These are phyloP conservation scores for Narcine bancroftii DNA, from an alignment of 2,113 vertebrate species.

Conservation along the genomic window DNA sequence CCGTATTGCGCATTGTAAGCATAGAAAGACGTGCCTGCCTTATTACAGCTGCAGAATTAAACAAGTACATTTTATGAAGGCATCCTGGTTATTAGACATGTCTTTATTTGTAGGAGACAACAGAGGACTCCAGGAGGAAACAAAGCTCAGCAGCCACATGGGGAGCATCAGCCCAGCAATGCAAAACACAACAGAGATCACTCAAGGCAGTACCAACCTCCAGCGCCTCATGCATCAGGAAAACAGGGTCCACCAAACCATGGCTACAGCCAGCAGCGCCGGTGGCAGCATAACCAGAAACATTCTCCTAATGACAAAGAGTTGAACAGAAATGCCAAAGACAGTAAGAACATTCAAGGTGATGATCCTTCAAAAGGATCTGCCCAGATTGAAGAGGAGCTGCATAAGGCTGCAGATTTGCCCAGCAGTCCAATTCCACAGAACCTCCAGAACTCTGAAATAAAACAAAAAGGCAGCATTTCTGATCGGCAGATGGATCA, in stretches of 20 bases:
- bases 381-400: slow-evolving; percentile 45
- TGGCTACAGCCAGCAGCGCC: slow-evolving; percentile 88
- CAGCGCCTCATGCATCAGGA: slow-evolving; percentile 61
- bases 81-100: slow-evolving; percentile 44
- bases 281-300: slow-evolving; percentile 85
- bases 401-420: slow-evolving; percentile 50
- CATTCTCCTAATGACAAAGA: slow-evolving; percentile 59
- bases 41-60: neutral
- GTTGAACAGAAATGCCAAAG: slow-evolving; percentile 67
- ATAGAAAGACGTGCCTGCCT: neutral
- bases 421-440: slow-evolving; percentile 49
- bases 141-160: slow-evolving; percentile 61
- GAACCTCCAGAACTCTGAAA: slow-evolving; percentile 49
- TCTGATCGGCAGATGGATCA: slow-evolving; percentile 54
- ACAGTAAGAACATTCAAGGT: slow-evolving; percentile 67
- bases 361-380: slow-evolving; percentile 54
- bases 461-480: slow-evolving; percentile 54
- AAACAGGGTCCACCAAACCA: slow-evolving; percentile 70
- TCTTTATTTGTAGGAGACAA: slow-evolving; percentile 68
- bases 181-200: slow-evolving; percentile 71
- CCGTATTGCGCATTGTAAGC: neutral
- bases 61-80: neutral
- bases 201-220: slow-evolving; percentile 75
- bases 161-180: slow-evolving; percentile 55
- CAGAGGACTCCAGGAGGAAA: slow-evolving; percentile 70